Evolutionary conservation across 1,140 invertebrate genomes (phyloP), one percentile per base, ranked within the genome.

Genomic region (Drosophila triauraria): DNA sequence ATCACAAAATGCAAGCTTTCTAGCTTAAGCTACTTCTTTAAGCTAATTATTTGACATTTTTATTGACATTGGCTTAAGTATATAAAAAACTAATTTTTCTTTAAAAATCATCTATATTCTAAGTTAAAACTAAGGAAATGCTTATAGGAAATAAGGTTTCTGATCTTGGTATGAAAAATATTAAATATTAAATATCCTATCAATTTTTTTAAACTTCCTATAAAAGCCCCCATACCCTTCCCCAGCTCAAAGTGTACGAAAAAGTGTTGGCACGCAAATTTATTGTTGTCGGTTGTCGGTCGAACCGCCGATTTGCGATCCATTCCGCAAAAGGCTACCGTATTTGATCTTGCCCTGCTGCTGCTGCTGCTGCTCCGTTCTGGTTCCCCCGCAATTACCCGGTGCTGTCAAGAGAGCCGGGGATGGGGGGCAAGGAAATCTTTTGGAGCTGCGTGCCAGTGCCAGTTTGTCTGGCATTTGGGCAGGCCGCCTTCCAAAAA

Each of bases 231-330:
- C 15, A 82, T 86, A 80, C 83, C 63, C 67, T 43, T 40, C n/a
- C 15, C 2, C 15, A n/a, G 6, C 9, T 3, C 9, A 51, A 25
- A 69, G 40, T 35, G 43, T 43, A 59, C 38, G 23, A 64, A 78
- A 80, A 83, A 84, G 80, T 90, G 80, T 87, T 87, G 85, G 85
- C 85, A 87, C 83, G 83, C 84, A 87, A 90, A 87, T 90, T 87
- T 84, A 88, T 87, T 87, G 84, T 87, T 87, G 84, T 86, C 83
- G 78, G 62, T 67, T 59, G 78, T 54, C 72, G 78, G 48, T 67
- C 64, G 69, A 68, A 71, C 53, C 77, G 62, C 54, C 67, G 74
- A 62, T 71, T 75, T 50, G 63, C 83, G 83, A 74, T 88, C 77
- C 72, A 64, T 75, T 60, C 85, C 84, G 56, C 77, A 87, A 87